Percentiles rank a stretch among this genome's conserved stretches.
phyloP scores from a whole-genome alignment of 2,797 vertebrate species.

The Notoglanidium macrostoma region DNA sequence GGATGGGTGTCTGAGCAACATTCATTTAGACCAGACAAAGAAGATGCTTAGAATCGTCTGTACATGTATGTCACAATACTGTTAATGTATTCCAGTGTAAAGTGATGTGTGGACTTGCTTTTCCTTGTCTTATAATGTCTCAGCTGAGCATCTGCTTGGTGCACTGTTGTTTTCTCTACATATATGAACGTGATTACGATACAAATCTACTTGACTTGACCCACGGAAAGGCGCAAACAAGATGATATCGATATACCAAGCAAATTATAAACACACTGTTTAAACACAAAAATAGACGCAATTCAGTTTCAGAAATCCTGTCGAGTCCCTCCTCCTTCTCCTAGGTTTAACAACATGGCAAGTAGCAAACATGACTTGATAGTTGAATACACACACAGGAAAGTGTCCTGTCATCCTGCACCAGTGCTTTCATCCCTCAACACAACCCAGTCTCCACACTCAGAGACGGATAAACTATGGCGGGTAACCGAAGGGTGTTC shows the following conservation, averaged over 20 bases:
- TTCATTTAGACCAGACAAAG: neutral
- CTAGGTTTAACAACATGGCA: slow-evolving; percentile 9
- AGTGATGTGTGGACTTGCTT: neutral
- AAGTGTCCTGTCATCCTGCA: slow-evolving; percentile 49
- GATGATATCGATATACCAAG: neutral
- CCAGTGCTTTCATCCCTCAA: slow-evolving; percentile 45
- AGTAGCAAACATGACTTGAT: slow-evolving; percentile 40
- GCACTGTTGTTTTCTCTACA: neutral
- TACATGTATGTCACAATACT: slow-evolving; percentile 8
- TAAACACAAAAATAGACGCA: slow-evolving; percentile 2
- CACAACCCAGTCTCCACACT: slow-evolving; percentile 22
- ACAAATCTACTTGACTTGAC: slow-evolving; percentile 14
- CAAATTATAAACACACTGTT: slow-evolving; percentile 10
- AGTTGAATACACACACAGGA: slow-evolving; percentile 46
- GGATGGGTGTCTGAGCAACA: neutral
- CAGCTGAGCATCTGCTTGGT: neutral
- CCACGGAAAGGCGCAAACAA: neutral
- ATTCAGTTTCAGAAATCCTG: neutral
- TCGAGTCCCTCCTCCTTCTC: neutral
- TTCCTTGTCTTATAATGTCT: neutral
- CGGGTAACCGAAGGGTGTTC: slow-evolving; percentile 43
- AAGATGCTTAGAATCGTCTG: neutral
- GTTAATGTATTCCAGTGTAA: neutral
- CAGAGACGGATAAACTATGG: slow-evolving; percentile 49
- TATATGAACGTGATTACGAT: neutral